Evolutionary conservation across 2,888 invertebrate species (phyloP).

Genomic region (Vanessa cardui): DNA sequence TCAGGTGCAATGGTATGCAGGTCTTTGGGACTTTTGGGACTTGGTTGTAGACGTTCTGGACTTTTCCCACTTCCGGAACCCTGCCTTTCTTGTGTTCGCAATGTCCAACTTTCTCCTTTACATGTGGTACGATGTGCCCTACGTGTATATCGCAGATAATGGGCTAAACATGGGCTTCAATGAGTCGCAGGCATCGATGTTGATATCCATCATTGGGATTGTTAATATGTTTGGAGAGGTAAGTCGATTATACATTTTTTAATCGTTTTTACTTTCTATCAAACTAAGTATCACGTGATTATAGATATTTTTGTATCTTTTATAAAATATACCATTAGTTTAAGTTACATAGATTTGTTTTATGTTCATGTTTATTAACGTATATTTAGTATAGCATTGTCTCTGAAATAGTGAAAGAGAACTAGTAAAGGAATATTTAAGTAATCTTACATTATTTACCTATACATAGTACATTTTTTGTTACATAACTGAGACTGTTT

Average conservation of each 20-base stretch:
- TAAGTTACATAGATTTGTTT: too few species aligned
- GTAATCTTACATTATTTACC: too few species aligned
- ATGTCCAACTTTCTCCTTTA: conserved; percentile 95
- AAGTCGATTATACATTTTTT: conserved; percentile 51
- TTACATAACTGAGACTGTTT: too few species aligned
- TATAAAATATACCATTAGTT: too few species aligned
- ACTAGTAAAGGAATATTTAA: too few species aligned
- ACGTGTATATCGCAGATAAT: conserved; percentile 94
- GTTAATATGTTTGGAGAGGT: conserved; percentile 95
- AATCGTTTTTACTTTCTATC: not conserved
- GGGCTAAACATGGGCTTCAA: conserved; percentile 88
- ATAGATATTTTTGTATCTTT: too few species aligned
- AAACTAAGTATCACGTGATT: not conserved
- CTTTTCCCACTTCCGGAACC: conserved; percentile 90
- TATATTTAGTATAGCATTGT: too few species aligned
- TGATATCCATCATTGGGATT: conserved; percentile 94
- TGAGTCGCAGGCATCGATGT: conserved; percentile 88
- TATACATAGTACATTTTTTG: too few species aligned
- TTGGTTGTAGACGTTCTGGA: conserved; percentile 90
- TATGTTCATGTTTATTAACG: too few species aligned
- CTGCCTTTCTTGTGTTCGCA: conserved; percentile 89
- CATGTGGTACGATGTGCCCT: conserved; percentile 96
- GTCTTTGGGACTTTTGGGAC: conserved; percentile 90
- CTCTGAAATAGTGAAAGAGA: too few species aligned
- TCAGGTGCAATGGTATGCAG: conserved; percentile 87